Percentiles rank a stretch among this genome's conserved stretches.
These are phyloP conservation scores for Pseudopipra pipra DNA, from an alignment of 2,113 vertebrate species.

Conservation along the genomic window DNA sequence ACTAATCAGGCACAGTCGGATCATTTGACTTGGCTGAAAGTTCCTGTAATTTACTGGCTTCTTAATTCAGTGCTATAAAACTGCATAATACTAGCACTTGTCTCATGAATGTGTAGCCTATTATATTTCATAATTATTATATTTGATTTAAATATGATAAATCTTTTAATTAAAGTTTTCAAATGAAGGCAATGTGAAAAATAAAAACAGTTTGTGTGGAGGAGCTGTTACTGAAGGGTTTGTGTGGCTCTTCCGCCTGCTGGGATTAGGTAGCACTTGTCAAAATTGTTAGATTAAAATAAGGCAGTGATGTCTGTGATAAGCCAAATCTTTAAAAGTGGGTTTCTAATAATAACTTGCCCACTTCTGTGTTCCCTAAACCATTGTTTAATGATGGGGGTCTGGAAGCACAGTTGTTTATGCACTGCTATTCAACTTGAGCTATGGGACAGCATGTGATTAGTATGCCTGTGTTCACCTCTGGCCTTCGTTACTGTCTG, in stretches of 20 bases:
- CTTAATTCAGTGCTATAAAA: slow-evolving; percentile 19
- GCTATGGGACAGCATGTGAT: neutral
- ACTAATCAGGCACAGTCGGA: slow-evolving; percentile 43
- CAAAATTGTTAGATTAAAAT: neutral
- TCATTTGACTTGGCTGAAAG: slow-evolving; percentile 27
- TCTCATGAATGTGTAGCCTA: neutral
- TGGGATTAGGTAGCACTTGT: neutral
- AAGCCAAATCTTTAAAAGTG: neutral
- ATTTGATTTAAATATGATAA: neutral
- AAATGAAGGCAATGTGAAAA: neutral
- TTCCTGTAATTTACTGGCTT: neutral
- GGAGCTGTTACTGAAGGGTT: neutral
- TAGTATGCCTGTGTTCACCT: rapidly evolving
- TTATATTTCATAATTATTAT: neutral
- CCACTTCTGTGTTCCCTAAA: neutral
- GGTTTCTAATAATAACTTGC: neutral
- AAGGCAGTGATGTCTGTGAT: neutral
- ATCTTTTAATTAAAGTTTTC: neutral
- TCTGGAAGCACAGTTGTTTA: neutral
- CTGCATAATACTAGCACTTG: neutral
- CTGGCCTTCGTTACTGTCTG: neutral
- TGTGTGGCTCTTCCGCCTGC: neutral
- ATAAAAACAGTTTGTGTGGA: neutral
- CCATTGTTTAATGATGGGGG: neutral
- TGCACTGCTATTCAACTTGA: neutral